Evolutionary conservation across 2,888 invertebrate genomes (phyloP).

Genomic region (Drosophila nr. medialis): DNA sequence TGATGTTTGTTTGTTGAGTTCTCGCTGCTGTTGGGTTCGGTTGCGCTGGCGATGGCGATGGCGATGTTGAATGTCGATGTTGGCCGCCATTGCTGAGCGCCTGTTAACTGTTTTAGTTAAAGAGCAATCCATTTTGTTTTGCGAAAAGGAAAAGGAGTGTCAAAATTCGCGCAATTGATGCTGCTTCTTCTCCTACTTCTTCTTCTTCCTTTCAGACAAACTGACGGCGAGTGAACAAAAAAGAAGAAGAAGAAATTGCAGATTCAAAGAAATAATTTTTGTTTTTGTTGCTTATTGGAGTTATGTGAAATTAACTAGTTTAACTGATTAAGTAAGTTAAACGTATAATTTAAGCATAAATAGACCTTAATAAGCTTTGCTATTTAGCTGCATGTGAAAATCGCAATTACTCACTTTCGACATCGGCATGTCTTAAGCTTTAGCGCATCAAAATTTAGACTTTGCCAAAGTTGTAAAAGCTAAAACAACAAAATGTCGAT

Average conservation of each 20-base stretch:
- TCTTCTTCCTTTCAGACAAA: background rate
- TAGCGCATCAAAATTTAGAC: conserved; percentile 65
- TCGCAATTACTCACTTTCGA: conserved; percentile 1
- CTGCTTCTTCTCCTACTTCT: conserved; percentile 1
- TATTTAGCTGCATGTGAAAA: background rate
- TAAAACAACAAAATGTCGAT: conserved; percentile 27
- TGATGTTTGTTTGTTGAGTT: conserved; percentile 40
- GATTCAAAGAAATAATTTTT: background rate
- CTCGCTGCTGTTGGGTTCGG: conserved; percentile 22
- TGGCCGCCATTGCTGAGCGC: conserved; percentile 54
- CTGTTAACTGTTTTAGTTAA: conserved; percentile 85
- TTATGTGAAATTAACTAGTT: background rate
- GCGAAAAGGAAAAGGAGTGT: conserved; percentile 72
- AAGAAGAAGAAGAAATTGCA: background rate
- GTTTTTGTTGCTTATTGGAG: background rate
- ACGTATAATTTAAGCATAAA: background rate
- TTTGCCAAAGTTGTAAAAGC: conserved; percentile 64
- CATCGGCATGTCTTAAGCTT: conserved; percentile 60
- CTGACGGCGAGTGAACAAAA: conserved; percentile 25
- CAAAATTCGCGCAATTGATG: conserved; percentile 30
- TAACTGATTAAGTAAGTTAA: background rate
- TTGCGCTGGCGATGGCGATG: background rate
- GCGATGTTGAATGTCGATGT: conserved; percentile 15
- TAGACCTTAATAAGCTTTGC: conserved; percentile 18
- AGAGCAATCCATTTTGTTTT: conserved; percentile 84